Base-by-base conservation (phyloP, 2,888 invertebrate genomes). In the Hecatera dysodea region DNA sequence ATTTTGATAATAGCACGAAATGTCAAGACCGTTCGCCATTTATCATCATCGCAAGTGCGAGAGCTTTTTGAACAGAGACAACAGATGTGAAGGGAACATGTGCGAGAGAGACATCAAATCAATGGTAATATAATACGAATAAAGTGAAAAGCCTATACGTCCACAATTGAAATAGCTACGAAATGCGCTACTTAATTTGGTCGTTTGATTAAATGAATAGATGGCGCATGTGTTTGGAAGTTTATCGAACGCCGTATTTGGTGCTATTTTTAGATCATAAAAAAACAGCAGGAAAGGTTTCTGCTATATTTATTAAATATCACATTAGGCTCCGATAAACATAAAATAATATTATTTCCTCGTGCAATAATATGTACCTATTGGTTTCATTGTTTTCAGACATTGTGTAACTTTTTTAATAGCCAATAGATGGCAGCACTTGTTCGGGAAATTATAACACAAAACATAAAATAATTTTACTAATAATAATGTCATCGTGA, bases 201-300 rank as follows among this genome's bases (percentile, higher is more conserved):
- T 69, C 84, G 86, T 46, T 56, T 84, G 72, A 73, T 11, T 74
- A 60, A 55, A 60, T 82, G 86, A 85, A 88, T 87, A 90, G 91
- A 90, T 91, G 91, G 95, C 95, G 95, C 95, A 93, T 93, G 94
- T 93, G 93, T 93, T 91, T 89, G 85, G 87, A 89, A 91, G 88
- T 93, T 92, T 95, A 94, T 94, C 94, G 94, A 95, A 92, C 95
- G 94, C 91, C 86, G 90, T 90, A 86, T 86, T 89, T 89, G 80
- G 78, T 82, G 87, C 92, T 95, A 93, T 94, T 93, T 94, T 92
- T 95, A 93, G 93, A 90, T 67, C 46, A 17, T 64, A 75, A 44
- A 81, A 36, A 78, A 70, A 76, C 68, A 67, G 60, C 66, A 67
- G 62, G 64, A 70, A 77, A 44, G 42, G 12, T 33, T 12, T 48